phyloP scores from a whole-genome alignment of 2,797 vertebrate genomes.

The Borostomias antarcticus region DNA sequence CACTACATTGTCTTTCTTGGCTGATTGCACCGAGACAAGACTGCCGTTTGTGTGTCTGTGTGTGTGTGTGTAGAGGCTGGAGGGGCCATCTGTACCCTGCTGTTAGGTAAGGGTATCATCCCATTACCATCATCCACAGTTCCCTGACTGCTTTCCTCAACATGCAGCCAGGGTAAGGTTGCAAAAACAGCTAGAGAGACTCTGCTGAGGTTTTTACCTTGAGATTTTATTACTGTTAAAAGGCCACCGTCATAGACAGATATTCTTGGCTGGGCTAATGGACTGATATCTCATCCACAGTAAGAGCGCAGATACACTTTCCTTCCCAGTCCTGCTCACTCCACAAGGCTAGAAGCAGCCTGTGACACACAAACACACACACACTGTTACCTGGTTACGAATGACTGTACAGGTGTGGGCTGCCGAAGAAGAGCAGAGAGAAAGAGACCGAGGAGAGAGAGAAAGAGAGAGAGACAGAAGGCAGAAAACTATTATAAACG shows the following conservation, averaged over 20 bases:
- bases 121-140: slow-evolving; percentile 11
- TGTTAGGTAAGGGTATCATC: slow-evolving; percentile 18
- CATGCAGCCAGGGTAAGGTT: slow-evolving; percentile 4
- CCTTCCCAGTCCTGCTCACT: not conserved
- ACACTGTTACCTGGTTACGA: not conserved
- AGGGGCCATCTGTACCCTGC: slow-evolving; percentile 37
- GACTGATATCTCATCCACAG: not conserved
- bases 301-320: not conserved
- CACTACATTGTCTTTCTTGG: slow-evolving; percentile 20
- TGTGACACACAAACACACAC: not conserved
- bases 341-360: not conserved
- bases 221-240: not conserved
- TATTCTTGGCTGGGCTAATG: not conserved
- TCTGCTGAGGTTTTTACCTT: slow-evolving; percentile 14
- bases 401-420: slow-evolving; percentile 50
- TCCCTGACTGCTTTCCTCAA: slow-evolving; percentile 13
- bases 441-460: not conserved
- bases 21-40: slow-evolving; percentile 18
- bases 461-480: not conserved
- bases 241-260: not conserved
- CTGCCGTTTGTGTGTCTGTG: not conserved
- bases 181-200: not conserved
- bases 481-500: slow-evolving; percentile 9
- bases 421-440: slow-evolving; percentile 27
- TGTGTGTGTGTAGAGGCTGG: slow-evolving; percentile 12